A percentile compares a stretch with the other conserved stretches of the same genome.
Evolutionary conservation across 2,888 invertebrate genomes (phyloP).

Genomic region (Yponomeuta evonymella): DNA sequence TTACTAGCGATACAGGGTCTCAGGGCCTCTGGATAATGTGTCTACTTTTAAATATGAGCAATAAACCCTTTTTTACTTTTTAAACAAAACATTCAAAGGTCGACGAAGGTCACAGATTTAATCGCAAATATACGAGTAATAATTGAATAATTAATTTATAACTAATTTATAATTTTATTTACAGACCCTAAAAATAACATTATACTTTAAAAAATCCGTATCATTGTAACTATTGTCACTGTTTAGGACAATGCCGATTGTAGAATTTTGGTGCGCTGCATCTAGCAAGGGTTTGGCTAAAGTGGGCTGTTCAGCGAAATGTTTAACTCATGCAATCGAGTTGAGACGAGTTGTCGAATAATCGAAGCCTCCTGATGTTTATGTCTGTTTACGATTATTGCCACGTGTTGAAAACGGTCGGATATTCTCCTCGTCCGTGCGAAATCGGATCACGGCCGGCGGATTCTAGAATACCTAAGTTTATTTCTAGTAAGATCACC

Average conservation of each 20-base stretch:
- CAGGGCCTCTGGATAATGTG: too few relatives aligned
- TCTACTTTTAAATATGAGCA: too few relatives aligned
- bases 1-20: too few relatives aligned
- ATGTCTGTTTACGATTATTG: slow-evolving; percentile 1
- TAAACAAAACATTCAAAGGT: too few relatives aligned
- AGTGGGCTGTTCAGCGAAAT: background rate
- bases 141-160: too few relatives aligned
- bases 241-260: background rate
- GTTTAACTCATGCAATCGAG: background rate
- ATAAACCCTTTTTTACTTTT: too few relatives aligned
- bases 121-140: too few relatives aligned
- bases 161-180: too few relatives aligned
- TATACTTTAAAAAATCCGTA: too few relatives aligned
- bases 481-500: background rate
- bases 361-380: slow-evolving; percentile 2
- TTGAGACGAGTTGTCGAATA: background rate
- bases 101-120: too few relatives aligned
- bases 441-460: background rate
- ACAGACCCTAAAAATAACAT: too few relatives aligned
- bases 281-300: background rate
- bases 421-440: background rate
- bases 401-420: background rate
- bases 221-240: too few relatives aligned
- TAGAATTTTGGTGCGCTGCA: background rate
- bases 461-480: background rate